Conservation (phyloP, 2,113 vertebrate species). For the Hippolais icterina region DNA sequence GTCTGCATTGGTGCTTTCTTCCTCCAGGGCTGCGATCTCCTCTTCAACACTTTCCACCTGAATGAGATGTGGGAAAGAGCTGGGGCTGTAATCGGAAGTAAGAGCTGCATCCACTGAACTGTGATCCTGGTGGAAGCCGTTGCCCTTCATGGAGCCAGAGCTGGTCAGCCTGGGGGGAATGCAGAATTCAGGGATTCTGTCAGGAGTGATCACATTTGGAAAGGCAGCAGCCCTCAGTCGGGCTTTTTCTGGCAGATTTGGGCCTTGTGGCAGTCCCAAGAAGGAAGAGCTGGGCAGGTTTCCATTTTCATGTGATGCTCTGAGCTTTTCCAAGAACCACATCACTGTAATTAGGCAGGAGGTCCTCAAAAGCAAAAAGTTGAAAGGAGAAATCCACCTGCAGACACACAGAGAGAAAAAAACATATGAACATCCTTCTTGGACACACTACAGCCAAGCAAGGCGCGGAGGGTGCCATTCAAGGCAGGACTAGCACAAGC, state of each 20-base stretch:
- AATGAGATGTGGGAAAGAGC: slow-evolving; percentile 75
- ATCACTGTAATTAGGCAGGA: not conserved
- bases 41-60: slow-evolving; percentile 86
- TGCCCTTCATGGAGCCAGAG: not conserved
- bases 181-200: slow-evolving; percentile 76
- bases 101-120: not conserved
- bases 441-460: not conserved
- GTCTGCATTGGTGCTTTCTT: slow-evolving; percentile 85
- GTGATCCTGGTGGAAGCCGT: not conserved
- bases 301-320: not conserved
- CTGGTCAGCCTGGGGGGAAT: slow-evolving; percentile 70
- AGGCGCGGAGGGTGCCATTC: fast-evolving
- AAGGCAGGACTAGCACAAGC: not conserved
- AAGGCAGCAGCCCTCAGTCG: not conserved
- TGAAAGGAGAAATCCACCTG: not conserved
- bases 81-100: not conserved
- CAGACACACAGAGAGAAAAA: not conserved
- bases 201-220: slow-evolving; percentile 75
- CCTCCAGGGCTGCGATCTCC: slow-evolving; percentile 66
- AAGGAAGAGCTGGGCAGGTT: not conserved
- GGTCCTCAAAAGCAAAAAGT: not conserved
- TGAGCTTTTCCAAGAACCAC: slow-evolving; percentile 70
- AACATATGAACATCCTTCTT: not conserved
- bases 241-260: not conserved
- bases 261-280: not conserved